Base-by-base conservation (phyloP, 1,140 invertebrate genomes). In the Trichonephila clavata region DNA sequence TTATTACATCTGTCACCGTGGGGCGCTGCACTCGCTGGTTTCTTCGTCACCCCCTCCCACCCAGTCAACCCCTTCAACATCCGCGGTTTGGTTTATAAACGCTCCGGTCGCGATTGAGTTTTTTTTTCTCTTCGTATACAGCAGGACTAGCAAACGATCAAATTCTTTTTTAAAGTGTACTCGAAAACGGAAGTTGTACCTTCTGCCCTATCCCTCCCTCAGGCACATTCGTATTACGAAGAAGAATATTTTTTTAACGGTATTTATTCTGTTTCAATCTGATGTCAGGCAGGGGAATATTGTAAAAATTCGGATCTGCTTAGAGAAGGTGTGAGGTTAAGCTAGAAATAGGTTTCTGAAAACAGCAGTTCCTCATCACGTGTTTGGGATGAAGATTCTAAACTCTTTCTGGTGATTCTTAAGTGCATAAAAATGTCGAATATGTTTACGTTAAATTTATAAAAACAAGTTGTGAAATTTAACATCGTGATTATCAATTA, bases 1-100 rank as follows among this genome's bases (percentile, higher is more conserved):
- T 91, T 91, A 91, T 91, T 39, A 57, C 80, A 63, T 83, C 90
- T 91, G 90, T 84, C 90, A 91, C 60, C 57, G 80, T 65, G 90
- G 24, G 77, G 60, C 43, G 90, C 77, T 14, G 50, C 57, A 90
- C 24, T 80, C 88, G 43, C n/a, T 8, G 63, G 59, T 63, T 88
- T 32, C n/a, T 86, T 86, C 61, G 39, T 87, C 86, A 63, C 27
- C n/a, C 50, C 81, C 21, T 20, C 21, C 57, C 21, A 20, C 86
- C 32, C 86, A 63, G 27, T 87, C 86, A 87, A 87, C 86, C 86
- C 27, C 24, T 77, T 77, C 68, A 32, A 32, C 68, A 32, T 77
- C 68, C 68, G 14, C 27, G 68, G 68, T 77, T 32, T 77, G 27
- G 24, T 77, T 77, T 77, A 39, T 77, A 77, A 77, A 77, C 27